A percentile compares a stretch with the other conserved stretches of the same genome.
phyloP scores from a whole-genome alignment of 2,113 vertebrate species.

The Madoqua kirkii region DNA sequence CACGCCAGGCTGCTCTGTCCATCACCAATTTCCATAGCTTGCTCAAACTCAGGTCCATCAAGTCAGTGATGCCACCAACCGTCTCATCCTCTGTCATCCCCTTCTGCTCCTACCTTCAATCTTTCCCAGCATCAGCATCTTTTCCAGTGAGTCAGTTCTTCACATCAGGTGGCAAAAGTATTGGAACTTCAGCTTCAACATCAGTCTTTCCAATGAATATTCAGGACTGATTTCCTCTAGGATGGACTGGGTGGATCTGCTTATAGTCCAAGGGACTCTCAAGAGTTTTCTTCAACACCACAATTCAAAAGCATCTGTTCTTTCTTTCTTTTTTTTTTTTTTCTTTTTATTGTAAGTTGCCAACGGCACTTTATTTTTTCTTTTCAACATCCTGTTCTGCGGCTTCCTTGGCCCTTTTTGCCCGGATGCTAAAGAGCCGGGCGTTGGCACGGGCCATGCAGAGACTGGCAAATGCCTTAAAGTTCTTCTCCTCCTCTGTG shows the following conservation, averaged over 20 bases:
- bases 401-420: too few species aligned
- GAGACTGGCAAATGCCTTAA: too few species aligned
- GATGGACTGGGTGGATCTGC: neutral
- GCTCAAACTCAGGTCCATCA: neutral
- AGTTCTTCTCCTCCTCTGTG: too few species aligned
- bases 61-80: neutral
- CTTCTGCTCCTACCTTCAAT: neutral
- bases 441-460: too few species aligned
- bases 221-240: neutral
- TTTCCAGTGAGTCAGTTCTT: neutral
- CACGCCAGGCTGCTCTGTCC: fast-evolving
- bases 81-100: neutral
- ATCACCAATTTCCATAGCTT: neutral
- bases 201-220: neutral
- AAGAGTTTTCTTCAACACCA: neutral
- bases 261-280: neutral
- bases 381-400: too few species aligned
- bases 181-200: neutral
- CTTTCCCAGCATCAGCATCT: neutral
- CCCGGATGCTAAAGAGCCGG: too few species aligned
- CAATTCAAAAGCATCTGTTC: neutral
- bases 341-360: too few species aligned
- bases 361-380: too few species aligned
- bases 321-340: too few species aligned
- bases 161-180: neutral